Evolutionary conservation across 2,888 invertebrate genomes (phyloP).

Genomic region (Meiosimyza platycephala): DNA sequence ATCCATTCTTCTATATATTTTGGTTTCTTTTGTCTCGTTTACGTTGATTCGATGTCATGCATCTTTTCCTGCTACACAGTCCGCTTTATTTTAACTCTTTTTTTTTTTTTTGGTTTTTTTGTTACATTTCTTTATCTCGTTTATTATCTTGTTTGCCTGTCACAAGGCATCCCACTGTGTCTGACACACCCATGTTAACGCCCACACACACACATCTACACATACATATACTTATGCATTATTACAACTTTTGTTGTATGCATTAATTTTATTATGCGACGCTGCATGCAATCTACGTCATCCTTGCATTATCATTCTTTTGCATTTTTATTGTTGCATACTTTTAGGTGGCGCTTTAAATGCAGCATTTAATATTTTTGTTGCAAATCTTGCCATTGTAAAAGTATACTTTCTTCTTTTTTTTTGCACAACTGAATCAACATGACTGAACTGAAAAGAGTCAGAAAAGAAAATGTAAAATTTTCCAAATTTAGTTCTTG

Average conservation of each 20-base stretch:
- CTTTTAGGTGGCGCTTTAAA: constrained; percentile 1
- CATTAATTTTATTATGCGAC: constrained; percentile 20
- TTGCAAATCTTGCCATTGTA: not conserved
- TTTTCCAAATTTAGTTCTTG: not conserved
- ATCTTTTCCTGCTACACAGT: not conserved
- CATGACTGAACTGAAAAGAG: too few relatives aligned
- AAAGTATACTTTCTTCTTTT: not conserved
- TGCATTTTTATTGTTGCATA: not conserved
- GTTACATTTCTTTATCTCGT: not conserved
- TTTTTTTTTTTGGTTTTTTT: not conserved
- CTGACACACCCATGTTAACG: not conserved
- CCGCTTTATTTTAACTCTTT: not conserved
- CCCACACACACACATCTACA: not conserved
- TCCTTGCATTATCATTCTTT: not conserved
- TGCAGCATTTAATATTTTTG: not conserved
- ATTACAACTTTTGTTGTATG: constrained; percentile 12
- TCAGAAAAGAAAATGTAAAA: too few relatives aligned
- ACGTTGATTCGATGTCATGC: not conserved
- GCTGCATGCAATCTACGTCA: not conserved
- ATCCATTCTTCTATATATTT: not conserved
- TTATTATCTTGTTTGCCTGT: constrained; percentile 24
- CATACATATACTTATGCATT: not conserved
- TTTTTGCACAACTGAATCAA: too few relatives aligned
- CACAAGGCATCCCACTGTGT: not conserved
- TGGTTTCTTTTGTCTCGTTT: not conserved